Percentiles rank a stretch among this genome's conserved stretches.
Conservation (phyloP, 2,888 invertebrate species). For the Deroplatys truncata region DNA sequence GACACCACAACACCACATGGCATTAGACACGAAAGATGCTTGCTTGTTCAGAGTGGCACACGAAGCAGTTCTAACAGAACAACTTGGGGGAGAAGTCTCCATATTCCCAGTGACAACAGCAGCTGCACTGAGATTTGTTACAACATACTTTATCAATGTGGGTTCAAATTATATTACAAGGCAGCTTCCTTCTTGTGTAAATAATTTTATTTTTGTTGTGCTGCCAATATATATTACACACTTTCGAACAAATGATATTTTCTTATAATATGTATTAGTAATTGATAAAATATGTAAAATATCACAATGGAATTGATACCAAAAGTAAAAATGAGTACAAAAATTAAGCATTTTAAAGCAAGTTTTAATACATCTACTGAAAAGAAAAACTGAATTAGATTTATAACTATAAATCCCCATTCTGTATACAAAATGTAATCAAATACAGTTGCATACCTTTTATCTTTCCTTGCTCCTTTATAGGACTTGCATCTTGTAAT, state of each 20-base stretch:
- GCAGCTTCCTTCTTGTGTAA: not conserved
- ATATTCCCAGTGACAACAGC: not conserved
- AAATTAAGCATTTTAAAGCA: too few species aligned
- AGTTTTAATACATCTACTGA: too few species aligned
- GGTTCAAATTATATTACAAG: not conserved
- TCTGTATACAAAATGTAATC: too few species aligned
- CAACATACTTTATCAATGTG: not conserved
- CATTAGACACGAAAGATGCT: not conserved
- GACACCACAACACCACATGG: not conserved
- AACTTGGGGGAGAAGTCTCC: not conserved
- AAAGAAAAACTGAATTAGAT: too few species aligned
- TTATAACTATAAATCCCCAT: too few species aligned
- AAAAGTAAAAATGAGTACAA: too few species aligned
- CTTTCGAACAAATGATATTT: not conserved
- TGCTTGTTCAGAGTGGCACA: not conserved
- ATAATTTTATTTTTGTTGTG: not conserved
- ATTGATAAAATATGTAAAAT: too few species aligned
- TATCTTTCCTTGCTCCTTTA: too few species aligned
- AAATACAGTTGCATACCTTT: too few species aligned
- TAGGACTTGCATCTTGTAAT: too few species aligned
- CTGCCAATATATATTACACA: not conserved
- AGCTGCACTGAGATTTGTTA: not conserved
- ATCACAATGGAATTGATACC: too few species aligned
- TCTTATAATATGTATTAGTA: not conserved
- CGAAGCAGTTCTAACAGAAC: not conserved